phyloP scores from a whole-genome alignment of 2,888 invertebrate genomes.

The Eristalis arbustorum region DNA sequence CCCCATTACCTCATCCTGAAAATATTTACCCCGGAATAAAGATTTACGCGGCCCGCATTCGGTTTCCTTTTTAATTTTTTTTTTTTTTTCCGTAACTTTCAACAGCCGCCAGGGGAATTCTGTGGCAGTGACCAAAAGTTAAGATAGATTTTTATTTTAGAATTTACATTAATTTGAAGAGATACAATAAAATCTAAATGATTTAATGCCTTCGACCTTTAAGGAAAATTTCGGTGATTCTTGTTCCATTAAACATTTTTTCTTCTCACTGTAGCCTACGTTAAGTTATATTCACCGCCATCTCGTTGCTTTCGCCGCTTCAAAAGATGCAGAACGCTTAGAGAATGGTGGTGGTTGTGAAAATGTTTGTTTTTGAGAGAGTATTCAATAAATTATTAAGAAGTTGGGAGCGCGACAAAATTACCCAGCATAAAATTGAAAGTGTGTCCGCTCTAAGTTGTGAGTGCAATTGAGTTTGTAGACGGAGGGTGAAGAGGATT shows the following conservation, averaged over 20 bases:
- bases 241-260: background rate
- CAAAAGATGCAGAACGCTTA: background rate
- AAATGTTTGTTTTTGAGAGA: background rate
- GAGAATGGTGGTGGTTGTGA: background rate
- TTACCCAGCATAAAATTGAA: conserved; percentile 6
- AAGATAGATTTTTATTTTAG: background rate
- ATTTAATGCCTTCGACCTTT: conserved; percentile 12
- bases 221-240: background rate
- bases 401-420: conserved; percentile 2
- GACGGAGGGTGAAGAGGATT: background rate
- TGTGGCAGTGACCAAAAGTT: conserved; percentile 14
- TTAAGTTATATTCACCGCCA: background rate
- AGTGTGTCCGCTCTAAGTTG: background rate
- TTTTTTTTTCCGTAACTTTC: background rate
- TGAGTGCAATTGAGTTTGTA: conserved; percentile 1
- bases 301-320: background rate
- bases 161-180: conserved; percentile 14
- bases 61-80: background rate
- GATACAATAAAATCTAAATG: conserved; percentile 20
- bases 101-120: conserved; percentile 14
- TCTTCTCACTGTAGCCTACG: background rate
- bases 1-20: conserved; percentile 12
- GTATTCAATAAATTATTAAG: conserved; percentile 25
- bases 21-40: conserved; percentile 11
- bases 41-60: conserved; percentile 9